A percentile compares a stretch with the other conserved stretches of the same genome.
phyloP scores from a whole-genome alignment of 2,797 vertebrate genomes.

The Sylvia borin region DNA sequence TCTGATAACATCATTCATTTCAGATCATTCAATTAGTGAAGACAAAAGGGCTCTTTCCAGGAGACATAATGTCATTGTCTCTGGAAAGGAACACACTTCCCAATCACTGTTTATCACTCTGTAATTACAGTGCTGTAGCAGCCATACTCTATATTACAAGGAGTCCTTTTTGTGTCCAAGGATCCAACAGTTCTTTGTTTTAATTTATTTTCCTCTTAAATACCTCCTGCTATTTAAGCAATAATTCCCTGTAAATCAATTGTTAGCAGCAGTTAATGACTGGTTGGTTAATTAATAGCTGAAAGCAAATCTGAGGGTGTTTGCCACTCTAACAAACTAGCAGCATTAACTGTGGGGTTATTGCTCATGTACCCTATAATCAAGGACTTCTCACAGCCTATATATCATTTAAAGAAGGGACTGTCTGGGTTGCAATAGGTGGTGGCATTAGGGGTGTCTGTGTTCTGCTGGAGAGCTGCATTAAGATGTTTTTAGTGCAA shows the following conservation, averaged over 20 bases:
- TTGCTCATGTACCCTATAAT: conserved; percentile 53
- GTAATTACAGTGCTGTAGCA: conserved; percentile 74
- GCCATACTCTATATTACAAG: conserved; percentile 66
- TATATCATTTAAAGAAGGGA: conserved; percentile 28
- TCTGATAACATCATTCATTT: conserved; percentile 69
- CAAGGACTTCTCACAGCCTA: conserved; percentile 39
- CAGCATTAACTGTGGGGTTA: conserved; percentile 56
- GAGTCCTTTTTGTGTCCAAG: conserved; percentile 65
- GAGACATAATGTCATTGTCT: conserved; percentile 70
- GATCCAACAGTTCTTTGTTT: conserved; percentile 78
- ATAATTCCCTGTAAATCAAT: conserved; percentile 81
- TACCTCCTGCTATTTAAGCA: conserved; percentile 78
- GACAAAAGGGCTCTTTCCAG: conserved; percentile 59
- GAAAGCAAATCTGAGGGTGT: conserved; percentile 78
- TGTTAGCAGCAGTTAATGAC: conserved; percentile 81
- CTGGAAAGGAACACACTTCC: conserved; percentile 61
- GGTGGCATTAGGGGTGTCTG: not conserved
- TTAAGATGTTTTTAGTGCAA: conserved; percentile 8
- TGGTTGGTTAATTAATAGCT: conserved; percentile 82
- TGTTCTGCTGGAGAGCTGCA: not conserved
- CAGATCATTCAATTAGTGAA: conserved; percentile 72
- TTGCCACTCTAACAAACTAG: conserved; percentile 60
- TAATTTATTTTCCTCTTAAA: conserved; percentile 82
- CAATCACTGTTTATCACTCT: conserved; percentile 79
- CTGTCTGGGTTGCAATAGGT: not conserved